Conservation (phyloP, 2,888 invertebrate genomes). For the Cryptus armator region DNA sequence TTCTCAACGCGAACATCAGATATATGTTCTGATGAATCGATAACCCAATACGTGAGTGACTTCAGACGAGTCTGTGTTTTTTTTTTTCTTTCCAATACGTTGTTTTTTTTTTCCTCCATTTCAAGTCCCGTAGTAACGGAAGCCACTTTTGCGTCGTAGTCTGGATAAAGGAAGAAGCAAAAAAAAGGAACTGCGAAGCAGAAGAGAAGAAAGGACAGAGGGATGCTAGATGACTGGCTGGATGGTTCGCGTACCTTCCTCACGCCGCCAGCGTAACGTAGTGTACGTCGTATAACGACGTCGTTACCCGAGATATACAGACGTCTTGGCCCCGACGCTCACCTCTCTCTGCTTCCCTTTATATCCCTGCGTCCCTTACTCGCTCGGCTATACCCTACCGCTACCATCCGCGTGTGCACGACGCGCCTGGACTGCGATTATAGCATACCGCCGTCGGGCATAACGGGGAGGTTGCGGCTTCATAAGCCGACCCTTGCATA, state of each 20-base stretch:
- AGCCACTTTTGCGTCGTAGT: slow-evolving; percentile 9
- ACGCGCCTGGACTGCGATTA: slow-evolving; percentile 76
- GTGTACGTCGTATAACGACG: slow-evolving; percentile 81
- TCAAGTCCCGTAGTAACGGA: slow-evolving; percentile 6
- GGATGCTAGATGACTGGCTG: slow-evolving; percentile 61
- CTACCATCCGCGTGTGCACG: slow-evolving; percentile 57
- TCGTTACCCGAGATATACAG: slow-evolving; percentile 83
- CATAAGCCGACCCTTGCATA: slow-evolving; percentile 81
- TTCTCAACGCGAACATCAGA: neutral
- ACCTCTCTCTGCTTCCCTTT: slow-evolving; percentile 68
- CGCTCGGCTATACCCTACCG: slow-evolving; percentile 20
- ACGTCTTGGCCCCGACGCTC: slow-evolving; percentile 79
- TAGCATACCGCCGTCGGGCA: slow-evolving; percentile 80
- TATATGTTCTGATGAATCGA: neutral
- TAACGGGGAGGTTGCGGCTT: slow-evolving; percentile 80
- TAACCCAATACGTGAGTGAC: neutral
- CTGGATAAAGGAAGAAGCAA: slow-evolving; percentile 11
- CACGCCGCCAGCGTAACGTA: slow-evolving; percentile 68
- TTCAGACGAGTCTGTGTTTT: neutral
- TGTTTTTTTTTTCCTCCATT: neutral
- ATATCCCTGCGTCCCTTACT: slow-evolving; percentile 55
- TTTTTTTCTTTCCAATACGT: neutral
- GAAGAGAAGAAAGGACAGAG: slow-evolving; percentile 53
- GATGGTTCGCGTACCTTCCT: slow-evolving; percentile 62
- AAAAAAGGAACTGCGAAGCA: slow-evolving; percentile 21